Evolutionary conservation across 2,797 vertebrate species (phyloP).

Genomic region (Acanthurus lineatus): DNA sequence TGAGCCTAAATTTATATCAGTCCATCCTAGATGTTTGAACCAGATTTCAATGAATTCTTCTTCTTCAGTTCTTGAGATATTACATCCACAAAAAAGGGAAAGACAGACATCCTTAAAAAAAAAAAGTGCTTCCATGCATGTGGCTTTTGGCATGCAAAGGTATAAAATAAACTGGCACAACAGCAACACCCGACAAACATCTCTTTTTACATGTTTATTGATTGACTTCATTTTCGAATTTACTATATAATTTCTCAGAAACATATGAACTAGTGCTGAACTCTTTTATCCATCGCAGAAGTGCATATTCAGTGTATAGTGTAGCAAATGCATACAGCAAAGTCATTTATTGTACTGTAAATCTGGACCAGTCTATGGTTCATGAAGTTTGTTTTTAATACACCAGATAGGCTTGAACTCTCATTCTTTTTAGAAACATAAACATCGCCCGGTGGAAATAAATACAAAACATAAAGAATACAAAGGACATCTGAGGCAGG

Average conservation of each 20-base stretch:
- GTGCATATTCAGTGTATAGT: constrained; percentile 9
- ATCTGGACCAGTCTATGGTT: constrained; percentile 3
- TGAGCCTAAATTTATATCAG: no score
- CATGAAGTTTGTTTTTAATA: neutral
- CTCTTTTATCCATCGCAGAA: constrained; percentile 17
- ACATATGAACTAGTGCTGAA: constrained; percentile 27
- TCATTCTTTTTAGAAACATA: constrained; percentile 25
- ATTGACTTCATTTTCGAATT: constrained; percentile 23
- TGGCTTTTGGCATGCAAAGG: no score
- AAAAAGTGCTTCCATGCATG: no score
- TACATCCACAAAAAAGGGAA: no score
- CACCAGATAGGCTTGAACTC: neutral
- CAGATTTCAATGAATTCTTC: no score
- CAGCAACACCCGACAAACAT: neutral
- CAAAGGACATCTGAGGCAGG: constrained; percentile 29
- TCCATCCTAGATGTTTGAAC: no score
- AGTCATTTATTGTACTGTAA: constrained; percentile 7
- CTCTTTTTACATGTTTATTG: constrained; percentile 49
- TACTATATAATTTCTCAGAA: constrained; percentile 4
- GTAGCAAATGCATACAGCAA: constrained; percentile 6
- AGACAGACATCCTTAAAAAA: no score
- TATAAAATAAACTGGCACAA: neutral
- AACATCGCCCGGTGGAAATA: constrained; percentile 61
- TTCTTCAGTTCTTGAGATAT: no score
- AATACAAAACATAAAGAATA: constrained; percentile 66